Base-by-base conservation (phyloP, 2,888 invertebrate species). In the Phytoseiulus persimilis region DNA sequence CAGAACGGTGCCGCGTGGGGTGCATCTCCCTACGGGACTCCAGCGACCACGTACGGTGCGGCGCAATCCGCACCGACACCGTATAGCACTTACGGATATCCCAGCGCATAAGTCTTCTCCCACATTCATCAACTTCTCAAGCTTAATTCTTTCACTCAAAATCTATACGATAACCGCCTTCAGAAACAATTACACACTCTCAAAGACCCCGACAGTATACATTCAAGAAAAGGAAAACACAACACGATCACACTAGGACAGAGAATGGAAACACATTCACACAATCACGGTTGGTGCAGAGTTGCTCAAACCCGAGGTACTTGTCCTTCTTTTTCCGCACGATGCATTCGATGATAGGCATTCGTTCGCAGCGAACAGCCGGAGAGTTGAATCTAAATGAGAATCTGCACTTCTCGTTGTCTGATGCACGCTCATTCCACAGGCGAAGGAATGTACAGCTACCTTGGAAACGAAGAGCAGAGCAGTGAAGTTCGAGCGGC, bases 1-100 rank as follows among this genome's bases (percentile, higher is more conserved):
- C 87, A 87, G 87, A 87, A 87, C 33, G 87, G 87, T 45, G 87
- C 87, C n/a, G 39, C 87, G 39, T 87, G 87, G 87, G 87, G 87
- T 45, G 87, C 87, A 9, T n/a, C 87, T 32, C 87, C 87, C 32
- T 87, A 87, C 31, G 87, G 39, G 32, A 45, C 87, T 6, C 87
- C 32, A n/a, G 87, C 39, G 32, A 33, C 87, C 87, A 33, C 87
- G n/a, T 87, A 87, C 87, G 87, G 87, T 39, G 87, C 39, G 11
- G 87, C 87, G 45, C 87, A 33, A 87, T 33, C 87, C 45, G 87
- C 87, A 87, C 87, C 87, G 32, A 33, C 32, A 45, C 87, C 87
- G 28, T 87, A 87, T 39, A 45, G 87, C 87, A 87, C 87, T 32
- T 87, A 87, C 87, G 87, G 87, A 87, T 87, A 87, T n/a, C 87